Evolutionary conservation across 1,140 invertebrate genomes (phyloP), one percentile per base, ranked within the genome.

Genomic region (Sycophaga agraensis): DNA sequence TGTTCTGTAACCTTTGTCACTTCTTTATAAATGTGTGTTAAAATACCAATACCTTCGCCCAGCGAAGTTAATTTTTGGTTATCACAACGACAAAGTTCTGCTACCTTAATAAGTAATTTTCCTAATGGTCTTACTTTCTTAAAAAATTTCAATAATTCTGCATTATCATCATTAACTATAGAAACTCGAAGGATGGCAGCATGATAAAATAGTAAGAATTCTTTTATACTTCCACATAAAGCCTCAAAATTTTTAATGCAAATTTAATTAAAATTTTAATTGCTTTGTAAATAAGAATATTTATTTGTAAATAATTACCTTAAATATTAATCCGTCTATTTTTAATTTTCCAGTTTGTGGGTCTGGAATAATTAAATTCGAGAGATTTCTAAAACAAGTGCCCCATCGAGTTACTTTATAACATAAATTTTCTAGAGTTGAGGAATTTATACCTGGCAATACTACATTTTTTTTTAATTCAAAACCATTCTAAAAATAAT

Each of bases 1-100:
- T 76, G 74, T 68, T 84, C 80, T 0, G 84, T 85, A 7, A 86
- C 74, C 51, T 82, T 74, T 0, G 82, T 84, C 37, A 86, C 83
- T 70, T 86, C 82, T 46, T 83, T 77, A 51, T 86, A 86, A 59
- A 86, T 76, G 65, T 85, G 84, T 6, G 84, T 84, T 66, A 87
- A 81, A 37, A 86, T 75, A 9, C 81, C 82, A 0, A 81, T 82
- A 4, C 85, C 85, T 55, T 80, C 72, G 4, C 78, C 76, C 12
- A 83, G 64, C 4, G 67, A 59, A 42, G 66, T 64, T 57, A 75
- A 65, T 62, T 74, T 76, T 42, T 73, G 58, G 50, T 76, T 77
- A 56, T 81, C 74, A 65, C 82, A 74, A 64, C 78, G 76, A 65
- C 84, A 86, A 24, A 87, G 75, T 53, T 75, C 78, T n/a, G 81